A percentile compares a stretch with the other conserved stretches of the same genome.
These are phyloP conservation scores for Drosophila tripunctata DNA, from an alignment of 2,888 invertebrate genomes.

Conservation along the genomic window DNA sequence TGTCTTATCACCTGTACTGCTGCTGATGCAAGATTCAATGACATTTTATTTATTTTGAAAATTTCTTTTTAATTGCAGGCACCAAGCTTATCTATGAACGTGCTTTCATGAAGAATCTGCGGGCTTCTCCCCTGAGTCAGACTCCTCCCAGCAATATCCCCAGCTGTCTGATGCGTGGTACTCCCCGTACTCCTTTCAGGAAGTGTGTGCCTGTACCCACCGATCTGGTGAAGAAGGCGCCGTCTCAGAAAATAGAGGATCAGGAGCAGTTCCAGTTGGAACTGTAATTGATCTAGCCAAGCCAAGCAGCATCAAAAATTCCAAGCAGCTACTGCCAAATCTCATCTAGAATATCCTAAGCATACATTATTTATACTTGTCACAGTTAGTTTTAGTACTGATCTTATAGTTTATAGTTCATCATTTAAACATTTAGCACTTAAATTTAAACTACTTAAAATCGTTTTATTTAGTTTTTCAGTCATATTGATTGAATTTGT, in stretches of 20 bases:
- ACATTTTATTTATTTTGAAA: constrained; percentile 15
- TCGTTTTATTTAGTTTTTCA: constrained; percentile 38
- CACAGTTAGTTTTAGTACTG: constrained; percentile 42
- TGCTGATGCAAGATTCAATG: constrained; percentile 33
- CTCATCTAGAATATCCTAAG: constrained; percentile 18
- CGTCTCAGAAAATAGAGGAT: constrained; percentile 81
- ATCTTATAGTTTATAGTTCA: constrained; percentile 17
- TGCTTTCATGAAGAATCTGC: constrained; percentile 93
- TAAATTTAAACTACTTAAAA: constrained; percentile 13
- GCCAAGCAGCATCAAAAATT: constrained; percentile 15
- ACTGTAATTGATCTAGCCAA: constrained; percentile 65
- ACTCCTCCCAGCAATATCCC: constrained; percentile 95
- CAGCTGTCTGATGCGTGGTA: constrained; percentile 87
- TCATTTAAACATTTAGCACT: constrained; percentile 5
- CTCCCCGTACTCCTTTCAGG: constrained; percentile 84
- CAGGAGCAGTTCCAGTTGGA: constrained; percentile 84
- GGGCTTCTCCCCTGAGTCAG: constrained; percentile 94
- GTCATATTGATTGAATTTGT: constrained; percentile 76
- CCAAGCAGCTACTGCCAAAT: constrained; percentile 65
- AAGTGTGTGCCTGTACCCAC: constrained; percentile 81
- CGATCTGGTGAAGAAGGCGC: constrained; percentile 73
- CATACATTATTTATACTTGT: constrained; percentile 24
- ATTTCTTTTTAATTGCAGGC: constrained; percentile 87
- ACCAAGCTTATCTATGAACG: constrained; percentile 96
- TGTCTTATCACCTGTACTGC: constrained; percentile 80